Percentiles rank a stretch among this genome's conserved stretches.
Evolutionary conservation across 2,888 invertebrate species (phyloP).

Genomic region (Chrysomela aeneicollis): DNA sequence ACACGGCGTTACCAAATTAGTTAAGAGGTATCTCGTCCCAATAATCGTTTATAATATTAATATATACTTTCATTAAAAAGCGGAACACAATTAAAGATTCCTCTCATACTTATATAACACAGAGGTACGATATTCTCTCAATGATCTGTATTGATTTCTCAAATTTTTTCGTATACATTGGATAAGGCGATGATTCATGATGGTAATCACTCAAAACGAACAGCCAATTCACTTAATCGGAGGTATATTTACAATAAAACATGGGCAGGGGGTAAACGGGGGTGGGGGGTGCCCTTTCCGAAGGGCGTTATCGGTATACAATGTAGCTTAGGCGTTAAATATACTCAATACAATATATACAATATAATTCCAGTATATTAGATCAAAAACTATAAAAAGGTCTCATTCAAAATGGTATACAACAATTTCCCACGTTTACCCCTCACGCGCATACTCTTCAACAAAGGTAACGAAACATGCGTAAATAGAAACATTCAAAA

Average conservation of each 20-base stretch:
- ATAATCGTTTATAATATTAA: constrained; percentile 58
- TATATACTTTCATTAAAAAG: constrained; percentile 63
- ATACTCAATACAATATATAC: constrained; percentile 53
- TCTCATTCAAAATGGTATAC: constrained; percentile 54
- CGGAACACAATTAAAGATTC: constrained; percentile 63
- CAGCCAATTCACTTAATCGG: constrained; percentile 62
- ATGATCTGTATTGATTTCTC: constrained; percentile 57
- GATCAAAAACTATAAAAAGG: constrained; percentile 53
- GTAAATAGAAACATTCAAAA: constrained; percentile 44
- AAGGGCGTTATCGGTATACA: constrained; percentile 46
- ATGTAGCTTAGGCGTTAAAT: constrained; percentile 48
- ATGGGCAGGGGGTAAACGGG: constrained; percentile 34
- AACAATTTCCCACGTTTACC: constrained; percentile 46
- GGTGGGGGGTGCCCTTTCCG: constrained; percentile 24
- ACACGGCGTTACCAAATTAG: constrained; percentile 63
- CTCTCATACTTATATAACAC: constrained; percentile 61
- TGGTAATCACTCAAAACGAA: constrained; percentile 64
- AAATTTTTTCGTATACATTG: constrained; percentile 71
- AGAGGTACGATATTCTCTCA: constrained; percentile 62
- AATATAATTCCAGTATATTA: constrained; percentile 52
- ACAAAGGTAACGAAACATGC: constrained; percentile 53
- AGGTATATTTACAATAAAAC: constrained; percentile 58
- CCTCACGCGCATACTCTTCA: constrained; percentile 43
- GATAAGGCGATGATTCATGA: constrained; percentile 70
- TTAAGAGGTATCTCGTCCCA: constrained; percentile 63